Base-by-base conservation (phyloP, 2,113 vertebrate species). In the Pyrgilauda ruficollis region DNA sequence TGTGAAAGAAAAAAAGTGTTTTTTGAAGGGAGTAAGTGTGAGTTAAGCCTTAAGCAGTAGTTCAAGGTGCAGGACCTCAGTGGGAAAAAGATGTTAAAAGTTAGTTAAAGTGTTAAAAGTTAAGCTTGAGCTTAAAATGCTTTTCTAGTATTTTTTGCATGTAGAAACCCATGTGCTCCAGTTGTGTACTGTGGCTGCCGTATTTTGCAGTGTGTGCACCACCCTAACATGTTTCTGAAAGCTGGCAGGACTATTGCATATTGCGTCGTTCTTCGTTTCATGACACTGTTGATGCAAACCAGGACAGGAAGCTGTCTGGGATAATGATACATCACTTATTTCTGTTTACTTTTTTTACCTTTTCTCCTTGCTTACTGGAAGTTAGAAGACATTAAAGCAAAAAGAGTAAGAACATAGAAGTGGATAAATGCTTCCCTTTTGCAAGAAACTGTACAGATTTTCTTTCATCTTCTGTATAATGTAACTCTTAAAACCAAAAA, bases 251-350 rank as follows among this genome's bases (percentile, higher is more conserved):
- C 79, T 77, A 22, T 67, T 88, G 59, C 72, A 18, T 94, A 22
- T 92, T 83, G 84, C 86, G 68, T 83, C 64, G 11, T 96, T 94
- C 80, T 88, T 96, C 85, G 81, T 95, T 87, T 82, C 80, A 66
- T 90, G 96, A 72, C 86, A 82, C 37, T 77, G 33, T 61, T 96
- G 92, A 97, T 94, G 83, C 47, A 93, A 95, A 96, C 76, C 93
- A 96, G 96, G 83, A 84, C 93, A 96, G 94, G 96, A 97, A 96
- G 37, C 83, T 91, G 78, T 49, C 90, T 93, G 76, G 41, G 73
- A 75, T 81, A 69, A 56, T 0, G 0, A 92, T 89, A 90, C 79
- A 90, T 93, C n/a, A 53, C 50, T 90, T 91, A 18, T 77, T 75
- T 75, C 21, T 76, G 22, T 35, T 64, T 58, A 47, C 39, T 19